phyloP scores from a whole-genome alignment of 2,113 vertebrate genomes.

The Sinocyclocheilus anshuiensis region DNA sequence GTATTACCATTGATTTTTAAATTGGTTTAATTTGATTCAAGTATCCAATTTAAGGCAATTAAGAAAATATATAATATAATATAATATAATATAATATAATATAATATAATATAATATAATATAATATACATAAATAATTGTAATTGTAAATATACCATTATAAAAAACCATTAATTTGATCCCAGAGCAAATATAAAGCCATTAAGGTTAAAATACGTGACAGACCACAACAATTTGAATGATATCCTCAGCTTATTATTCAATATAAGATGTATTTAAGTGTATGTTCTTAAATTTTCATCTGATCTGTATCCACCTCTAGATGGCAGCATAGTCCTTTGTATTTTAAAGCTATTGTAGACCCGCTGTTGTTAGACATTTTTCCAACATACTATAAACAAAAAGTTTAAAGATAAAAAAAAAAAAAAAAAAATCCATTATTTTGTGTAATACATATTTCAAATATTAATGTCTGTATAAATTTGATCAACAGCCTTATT shows the following conservation, averaged over 20 bases:
- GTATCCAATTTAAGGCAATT: constrained; percentile 25
- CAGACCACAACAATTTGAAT: not conserved
- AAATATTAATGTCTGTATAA: not conserved
- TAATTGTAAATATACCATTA: not conserved
- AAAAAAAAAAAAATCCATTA: not conserved
- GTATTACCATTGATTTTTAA: constrained; percentile 45
- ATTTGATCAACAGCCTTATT: not conserved
- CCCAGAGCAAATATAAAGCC: constrained; percentile 26
- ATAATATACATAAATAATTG: too few relatives aligned
- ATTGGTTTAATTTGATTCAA: not conserved
- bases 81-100: too few relatives aligned
- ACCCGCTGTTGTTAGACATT: not conserved
- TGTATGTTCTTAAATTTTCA: not conserved
- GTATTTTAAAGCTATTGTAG: not conserved
- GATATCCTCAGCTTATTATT: not conserved
- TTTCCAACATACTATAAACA: not conserved
- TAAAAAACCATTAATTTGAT: not conserved
- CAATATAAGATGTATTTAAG: not conserved
- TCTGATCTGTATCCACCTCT: constrained; percentile 12
- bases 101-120: too few relatives aligned
- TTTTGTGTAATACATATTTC: not conserved
- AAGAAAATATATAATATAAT: constrained; percentile 49
- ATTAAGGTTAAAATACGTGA: not conserved
- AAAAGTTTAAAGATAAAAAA: too few relatives aligned
- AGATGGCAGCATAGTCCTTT: constrained; percentile 53